Evolutionary conservation across 2,113 vertebrate genomes (phyloP).

Genomic region (Talpa occidentalis): DNA sequence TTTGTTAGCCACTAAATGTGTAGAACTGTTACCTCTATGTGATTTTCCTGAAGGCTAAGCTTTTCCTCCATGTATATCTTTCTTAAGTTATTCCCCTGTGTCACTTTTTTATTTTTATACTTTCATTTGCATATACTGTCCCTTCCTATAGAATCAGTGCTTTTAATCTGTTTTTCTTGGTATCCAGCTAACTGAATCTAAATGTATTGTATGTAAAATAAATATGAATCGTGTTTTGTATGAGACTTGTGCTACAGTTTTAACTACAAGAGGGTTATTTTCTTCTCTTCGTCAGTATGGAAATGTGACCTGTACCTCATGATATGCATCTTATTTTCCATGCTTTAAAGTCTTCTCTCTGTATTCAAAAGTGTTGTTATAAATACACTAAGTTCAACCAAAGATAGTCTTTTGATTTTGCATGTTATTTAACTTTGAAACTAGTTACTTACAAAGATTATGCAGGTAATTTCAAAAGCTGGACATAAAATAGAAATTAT

Average conservation of each 20-base stretch:
- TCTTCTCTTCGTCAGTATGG: neutral
- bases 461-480: neutral
- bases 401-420: neutral
- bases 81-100: neutral
- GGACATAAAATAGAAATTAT: conserved; percentile 9
- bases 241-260: neutral
- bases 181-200: neutral
- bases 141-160: neutral
- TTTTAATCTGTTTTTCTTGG: neutral
- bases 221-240: neutral
- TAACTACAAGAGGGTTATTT: neutral
- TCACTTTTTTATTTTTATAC: neutral
- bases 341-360: neutral
- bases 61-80: neutral
- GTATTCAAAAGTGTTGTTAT: neutral
- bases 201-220: neutral
- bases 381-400: neutral
- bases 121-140: neutral
- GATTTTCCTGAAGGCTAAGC: neutral
- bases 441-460: neutral
- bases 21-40: neutral
- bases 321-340: neutral
- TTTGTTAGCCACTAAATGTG: neutral
- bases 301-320: neutral
- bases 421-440: conserved; percentile 14